Evolutionary conservation across 2,797 vertebrate genomes (phyloP), one percentile per base, ranked within the genome.

Genomic region (Tauraco hartlaubi): DNA sequence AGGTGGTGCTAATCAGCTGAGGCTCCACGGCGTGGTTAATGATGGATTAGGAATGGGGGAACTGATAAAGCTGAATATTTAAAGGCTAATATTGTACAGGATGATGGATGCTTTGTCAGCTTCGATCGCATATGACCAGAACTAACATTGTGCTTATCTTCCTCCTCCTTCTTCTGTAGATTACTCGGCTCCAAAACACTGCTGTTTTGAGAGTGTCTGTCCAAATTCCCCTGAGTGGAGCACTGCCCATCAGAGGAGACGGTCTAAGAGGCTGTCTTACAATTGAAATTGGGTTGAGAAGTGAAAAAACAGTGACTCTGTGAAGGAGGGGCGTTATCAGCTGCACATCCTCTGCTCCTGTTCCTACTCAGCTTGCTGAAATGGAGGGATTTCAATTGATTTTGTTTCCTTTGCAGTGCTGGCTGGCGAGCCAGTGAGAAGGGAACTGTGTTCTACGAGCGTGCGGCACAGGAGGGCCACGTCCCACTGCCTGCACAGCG

Each of bases 31-130:
- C 22, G 87, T 84, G 76, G 81, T 77, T 96, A 96, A 96, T 91
- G 94, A 94, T 90, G 95, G 94, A 94, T 95, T 94, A 95, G 90
- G 91, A 90, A 94, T 90, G 87, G 66, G 43, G 25, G 49, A 94
- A 89, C 92, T 84, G 95, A 96, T 96, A 96, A 96, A 94, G 84
- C 76, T 66, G 89, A 96, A 90, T 97, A 95, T 92, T 90, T 95
- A 92, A 90, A 94, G 85, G 68, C 66, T 92, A 87, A 95, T 92
- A 90, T 75, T 75, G 66, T 90, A 78, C 73, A 75, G 89, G 54
- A 83, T 95, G 94, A 96, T 84, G 91, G 89, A 95, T 96, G 93
- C 91, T 95, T 96, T 93, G 90, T 95, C 96, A 85, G 85, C 80
- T 93, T 88, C 23, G 11, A 92, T 78, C 92, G 95, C 9, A 0